These are phyloP conservation scores for Chironomus riparius DNA, from an alignment of 2,888 invertebrate species.

Conservation along the genomic window DNA sequence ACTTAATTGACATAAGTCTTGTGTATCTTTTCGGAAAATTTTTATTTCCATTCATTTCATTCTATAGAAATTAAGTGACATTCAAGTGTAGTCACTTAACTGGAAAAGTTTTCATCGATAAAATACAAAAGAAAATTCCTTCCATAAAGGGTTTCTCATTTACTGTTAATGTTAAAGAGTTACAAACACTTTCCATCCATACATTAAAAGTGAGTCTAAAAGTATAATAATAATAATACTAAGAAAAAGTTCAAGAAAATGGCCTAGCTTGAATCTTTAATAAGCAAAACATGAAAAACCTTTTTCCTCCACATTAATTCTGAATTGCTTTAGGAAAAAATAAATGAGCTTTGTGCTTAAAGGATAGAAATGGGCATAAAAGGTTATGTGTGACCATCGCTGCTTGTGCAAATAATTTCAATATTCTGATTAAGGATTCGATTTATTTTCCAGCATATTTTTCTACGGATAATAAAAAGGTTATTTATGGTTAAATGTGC, in stretches of 20 bases:
- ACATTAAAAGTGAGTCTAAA: background rate
- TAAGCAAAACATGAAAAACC: background rate
- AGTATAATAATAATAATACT: too few relatives aligned
- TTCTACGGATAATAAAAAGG: too few relatives aligned
- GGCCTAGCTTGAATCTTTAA: background rate
- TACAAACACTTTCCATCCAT: background rate
- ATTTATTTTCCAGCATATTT: background rate
- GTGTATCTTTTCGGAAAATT: background rate
- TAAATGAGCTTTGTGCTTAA: background rate
- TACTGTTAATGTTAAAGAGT: background rate
- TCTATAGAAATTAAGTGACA: too few relatives aligned
- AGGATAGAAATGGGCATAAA: background rate
- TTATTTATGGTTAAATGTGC: too few relatives aligned
- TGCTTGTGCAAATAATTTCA: background rate
- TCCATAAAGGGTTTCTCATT: background rate
- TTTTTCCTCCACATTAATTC: conserved; percentile 5
- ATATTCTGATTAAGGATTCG: background rate
- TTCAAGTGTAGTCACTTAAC: too few relatives aligned
- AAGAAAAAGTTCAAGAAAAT: background rate
- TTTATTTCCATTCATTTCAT: background rate
- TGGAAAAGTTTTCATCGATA: too few relatives aligned
- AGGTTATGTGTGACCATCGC: background rate
- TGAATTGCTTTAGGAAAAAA: background rate
- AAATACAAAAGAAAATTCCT: background rate
- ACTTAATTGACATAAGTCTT: background rate